Base-by-base conservation (phyloP, 2,113 vertebrate genomes). In the Apodemus sylvaticus region DNA sequence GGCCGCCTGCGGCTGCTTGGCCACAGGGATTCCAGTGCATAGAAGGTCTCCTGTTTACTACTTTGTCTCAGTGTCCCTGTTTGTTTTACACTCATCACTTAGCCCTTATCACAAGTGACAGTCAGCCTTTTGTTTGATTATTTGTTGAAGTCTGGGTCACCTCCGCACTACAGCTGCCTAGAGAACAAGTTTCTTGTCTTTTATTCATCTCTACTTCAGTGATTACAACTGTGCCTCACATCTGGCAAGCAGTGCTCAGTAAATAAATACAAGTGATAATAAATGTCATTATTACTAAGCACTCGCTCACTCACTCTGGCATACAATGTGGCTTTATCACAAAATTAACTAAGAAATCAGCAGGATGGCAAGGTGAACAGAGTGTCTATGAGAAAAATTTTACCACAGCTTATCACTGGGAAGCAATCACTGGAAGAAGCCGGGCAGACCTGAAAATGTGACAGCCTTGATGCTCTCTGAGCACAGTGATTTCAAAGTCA, bases 281-380 rank as follows among this genome's bases (percentile, higher is more conserved):
- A 55, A 91, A 83, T 29, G 48, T 3, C 79, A 70, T 76, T 64
- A 90, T 79, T 79, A 60, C 26, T 91, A 85, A 82, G 83, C 70
- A 55, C 39, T 93, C 90, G 83, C 45, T 95, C 87, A 92, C 45
- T 95, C 87, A 92, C 60, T 83, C 81, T 90, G 60, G 34, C 26
- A 94, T 31, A 79, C 22, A 85, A 94, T 29, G 76, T 29, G 62
- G 24, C 17, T 64, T 73, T 87, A 64, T 17, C 31, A 79, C 48
- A 92, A 77, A 82, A 53, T 81, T 11, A 90, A 82, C 73, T 90
- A 87, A 91, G 87, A 94, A 92, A 87, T 22, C 12, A 71, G 5
- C 39, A 19, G 48, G 77, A 74, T 26, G 7, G 14, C 20, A 95
- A 95, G 79, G 48, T 82, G n/a, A 95, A 77, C 13, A 73, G 64